Percentiles rank a stretch among this genome's conserved stretches.
These are phyloP conservation scores for Bilobella aurantiaca DNA, from an alignment of 1,140 invertebrate genomes.

Conservation along the genomic window DNA sequence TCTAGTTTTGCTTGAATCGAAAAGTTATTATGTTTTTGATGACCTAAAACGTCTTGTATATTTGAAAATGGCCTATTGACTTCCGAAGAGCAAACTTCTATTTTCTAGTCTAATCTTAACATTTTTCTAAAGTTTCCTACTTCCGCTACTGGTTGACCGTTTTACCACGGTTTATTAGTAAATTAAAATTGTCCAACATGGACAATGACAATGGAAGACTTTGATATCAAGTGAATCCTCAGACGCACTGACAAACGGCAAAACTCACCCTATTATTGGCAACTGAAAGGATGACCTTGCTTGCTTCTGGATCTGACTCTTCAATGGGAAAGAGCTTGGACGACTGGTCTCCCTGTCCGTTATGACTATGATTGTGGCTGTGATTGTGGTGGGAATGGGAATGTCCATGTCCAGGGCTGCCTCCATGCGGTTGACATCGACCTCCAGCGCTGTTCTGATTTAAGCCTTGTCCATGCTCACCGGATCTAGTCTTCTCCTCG, in stretches of 20 bases:
- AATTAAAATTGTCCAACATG: background rate
- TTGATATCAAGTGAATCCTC: too few species aligned
- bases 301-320: background rate
- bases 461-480: slow-evolving; percentile 12
- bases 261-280: background rate
- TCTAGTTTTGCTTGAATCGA: too few species aligned
- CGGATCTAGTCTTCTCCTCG: slow-evolving; percentile 24
- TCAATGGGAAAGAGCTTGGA: background rate
- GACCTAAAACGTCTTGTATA: too few species aligned
- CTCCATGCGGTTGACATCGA: background rate
- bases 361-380: background rate
- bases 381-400: slow-evolving; percentile 17
- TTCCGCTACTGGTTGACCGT: too few species aligned
- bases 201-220: background rate
- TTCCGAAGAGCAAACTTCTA: too few species aligned
- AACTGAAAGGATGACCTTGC: background rate
- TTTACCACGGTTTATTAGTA: too few species aligned
- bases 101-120: too few species aligned
- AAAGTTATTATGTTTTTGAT: too few species aligned
- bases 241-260: too few species aligned
- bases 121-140: too few species aligned
- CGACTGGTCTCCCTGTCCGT: background rate
- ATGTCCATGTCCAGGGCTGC: slow-evolving; percentile 11
- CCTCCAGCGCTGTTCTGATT: background rate
- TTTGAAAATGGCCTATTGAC: too few species aligned